Percentiles rank a stretch among this genome's conserved stretches.
These are phyloP conservation scores for Baryphthengus martii DNA, from an alignment of 2,113 vertebrate genomes.

Conservation along the genomic window DNA sequence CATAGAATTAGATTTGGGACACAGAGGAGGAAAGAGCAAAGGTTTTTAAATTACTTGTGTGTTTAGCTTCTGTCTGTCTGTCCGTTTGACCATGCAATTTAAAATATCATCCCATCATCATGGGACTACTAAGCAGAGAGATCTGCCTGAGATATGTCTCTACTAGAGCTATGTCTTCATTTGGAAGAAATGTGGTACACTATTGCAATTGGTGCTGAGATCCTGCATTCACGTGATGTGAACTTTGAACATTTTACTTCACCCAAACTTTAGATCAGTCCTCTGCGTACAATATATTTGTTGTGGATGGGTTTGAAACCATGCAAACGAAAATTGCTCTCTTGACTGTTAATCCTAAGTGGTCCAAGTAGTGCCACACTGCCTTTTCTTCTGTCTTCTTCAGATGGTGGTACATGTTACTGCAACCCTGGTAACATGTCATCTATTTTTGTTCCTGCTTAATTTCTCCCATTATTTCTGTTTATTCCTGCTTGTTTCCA, in stretches of 20 bases:
- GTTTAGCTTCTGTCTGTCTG: neutral
- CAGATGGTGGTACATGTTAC: neutral
- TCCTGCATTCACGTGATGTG: neutral
- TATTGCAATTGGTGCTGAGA: neutral
- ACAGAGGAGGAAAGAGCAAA: neutral
- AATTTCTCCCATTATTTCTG: neutral
- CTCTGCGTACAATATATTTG: neutral
- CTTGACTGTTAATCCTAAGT: neutral
- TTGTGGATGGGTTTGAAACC: neutral
- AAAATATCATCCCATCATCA: neutral
- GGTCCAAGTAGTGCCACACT: neutral
- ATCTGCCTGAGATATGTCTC: neutral
- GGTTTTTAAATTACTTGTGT: neutral
- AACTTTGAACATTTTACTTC: neutral
- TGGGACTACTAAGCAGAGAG: neutral
- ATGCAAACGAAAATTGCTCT: neutral
- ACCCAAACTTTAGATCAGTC: neutral
- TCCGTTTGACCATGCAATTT: neutral
- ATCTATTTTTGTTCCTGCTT: neutral
- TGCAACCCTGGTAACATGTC: neutral
- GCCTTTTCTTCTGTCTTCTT: neutral
- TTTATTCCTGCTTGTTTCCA: neutral
- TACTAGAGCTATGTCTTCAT: neutral
- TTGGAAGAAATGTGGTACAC: neutral
- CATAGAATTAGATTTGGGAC: neutral